Conservation (phyloP, 2,888 invertebrate species). For the Agrotis ipsilon region DNA sequence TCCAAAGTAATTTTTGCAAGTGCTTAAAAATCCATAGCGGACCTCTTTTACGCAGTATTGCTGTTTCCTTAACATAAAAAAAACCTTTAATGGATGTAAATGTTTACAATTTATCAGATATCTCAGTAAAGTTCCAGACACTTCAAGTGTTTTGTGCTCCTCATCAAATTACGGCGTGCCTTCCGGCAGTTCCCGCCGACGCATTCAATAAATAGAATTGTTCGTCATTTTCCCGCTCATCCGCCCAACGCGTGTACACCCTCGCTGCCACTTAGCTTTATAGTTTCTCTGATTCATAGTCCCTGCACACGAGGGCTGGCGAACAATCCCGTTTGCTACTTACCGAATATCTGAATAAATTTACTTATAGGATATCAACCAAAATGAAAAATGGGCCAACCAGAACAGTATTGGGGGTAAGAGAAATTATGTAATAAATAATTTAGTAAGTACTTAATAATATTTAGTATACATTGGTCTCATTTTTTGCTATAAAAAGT, state of each 20-base stretch:
- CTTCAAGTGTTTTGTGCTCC: not conserved
- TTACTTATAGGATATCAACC: no score
- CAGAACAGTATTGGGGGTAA: no score
- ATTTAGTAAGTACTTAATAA: no score
- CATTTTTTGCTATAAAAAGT: no score
- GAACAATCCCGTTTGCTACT: not conserved
- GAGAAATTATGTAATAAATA: no score
- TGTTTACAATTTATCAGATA: not conserved
- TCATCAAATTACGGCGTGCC: slow-evolving; percentile 28
- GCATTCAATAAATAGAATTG: slow-evolving; percentile 35
- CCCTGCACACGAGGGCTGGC: slow-evolving; percentile 14
- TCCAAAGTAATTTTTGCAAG: no score
- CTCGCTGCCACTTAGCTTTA: slow-evolving; percentile 40
- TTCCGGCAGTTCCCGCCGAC: slow-evolving; percentile 23
- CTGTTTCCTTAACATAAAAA: not conserved
- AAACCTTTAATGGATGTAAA: not conserved
- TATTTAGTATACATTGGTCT: no score
- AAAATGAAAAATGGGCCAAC: no score
- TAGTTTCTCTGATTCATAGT: slow-evolving; percentile 44
- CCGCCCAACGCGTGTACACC: slow-evolving; percentile 43
- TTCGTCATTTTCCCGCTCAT: slow-evolving; percentile 38
- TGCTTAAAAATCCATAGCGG: no score
- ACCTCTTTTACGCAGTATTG: no score
- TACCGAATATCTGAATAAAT: not conserved
- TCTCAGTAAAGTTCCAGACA: not conserved